Evolutionary conservation across 2,888 invertebrate genomes (phyloP).

Genomic region (Hetaerina titia): DNA sequence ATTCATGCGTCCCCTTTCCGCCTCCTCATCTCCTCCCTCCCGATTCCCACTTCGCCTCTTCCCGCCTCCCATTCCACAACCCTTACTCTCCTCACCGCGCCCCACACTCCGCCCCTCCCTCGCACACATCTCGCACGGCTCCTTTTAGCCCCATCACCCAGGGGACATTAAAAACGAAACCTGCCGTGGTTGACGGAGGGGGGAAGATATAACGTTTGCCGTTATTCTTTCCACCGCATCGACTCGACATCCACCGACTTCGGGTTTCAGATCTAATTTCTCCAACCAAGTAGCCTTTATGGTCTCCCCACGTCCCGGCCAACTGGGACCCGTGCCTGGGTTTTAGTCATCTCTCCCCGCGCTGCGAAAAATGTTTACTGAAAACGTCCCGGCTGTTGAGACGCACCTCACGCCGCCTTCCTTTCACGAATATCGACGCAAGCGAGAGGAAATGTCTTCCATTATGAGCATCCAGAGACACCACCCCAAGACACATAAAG

Average conservation of each 20-base stretch:
- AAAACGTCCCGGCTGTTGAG: too few species aligned
- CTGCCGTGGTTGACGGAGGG: not conserved
- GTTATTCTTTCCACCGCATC: not conserved
- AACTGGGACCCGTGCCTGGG: not conserved
- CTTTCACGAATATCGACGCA: too few species aligned
- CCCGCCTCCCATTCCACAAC: not conserved
- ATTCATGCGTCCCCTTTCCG: not conserved
- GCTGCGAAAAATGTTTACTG: not conserved
- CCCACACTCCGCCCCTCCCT: not conserved
- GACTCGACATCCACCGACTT: not conserved
- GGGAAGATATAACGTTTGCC: not conserved
- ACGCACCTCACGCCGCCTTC: too few species aligned
- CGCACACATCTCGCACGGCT: not conserved
- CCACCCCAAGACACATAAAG: too few species aligned
- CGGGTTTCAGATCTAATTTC: not conserved
- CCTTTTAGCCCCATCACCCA: constrained; percentile 5
- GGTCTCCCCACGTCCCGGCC: not conserved
- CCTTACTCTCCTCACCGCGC: not conserved
- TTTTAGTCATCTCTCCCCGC: not conserved
- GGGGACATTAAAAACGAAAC: not conserved
- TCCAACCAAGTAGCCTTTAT: not conserved
- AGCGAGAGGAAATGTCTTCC: too few species aligned
- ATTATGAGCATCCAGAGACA: too few species aligned
- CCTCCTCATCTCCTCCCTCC: not conserved
- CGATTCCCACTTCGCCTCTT: too few species aligned